Base-by-base conservation (phyloP, 2,113 vertebrate species). In the Hoplias malabaricus region DNA sequence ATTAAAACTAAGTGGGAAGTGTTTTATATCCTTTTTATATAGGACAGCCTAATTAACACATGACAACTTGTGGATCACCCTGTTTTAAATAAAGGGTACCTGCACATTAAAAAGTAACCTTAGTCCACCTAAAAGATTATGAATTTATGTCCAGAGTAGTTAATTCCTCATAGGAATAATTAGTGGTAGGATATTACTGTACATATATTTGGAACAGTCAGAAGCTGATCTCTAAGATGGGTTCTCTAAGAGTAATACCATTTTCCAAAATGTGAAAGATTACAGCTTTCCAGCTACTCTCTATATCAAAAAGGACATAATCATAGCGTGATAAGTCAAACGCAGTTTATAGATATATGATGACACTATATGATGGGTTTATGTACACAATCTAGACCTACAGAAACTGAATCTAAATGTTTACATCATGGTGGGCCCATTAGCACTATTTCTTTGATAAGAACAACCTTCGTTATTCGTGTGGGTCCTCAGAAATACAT, bases 41-140 rank as follows among this genome's bases (percentile, higher is more conserved):
- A 61, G 76, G 80, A 80, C 73, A 78, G 57, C 69, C 75, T 84
- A 86, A 86, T 84, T 79, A 84, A 76, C 71, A 73, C 82, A 80
- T 73, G 71, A 80, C 48, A 67, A 76, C 81, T 80, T 78, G 73
- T 72, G 69, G 62, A 38, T 69, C 74, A 73, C 53, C 38, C 70
- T 38, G 29, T 81, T 53, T 80, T 62, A 83, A 78, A 80, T 77
- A 78, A 66, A 77, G 43, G 25, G 38, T 75, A 69, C 40, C 63
- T 61, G 25, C 57, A 36, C 59, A 70, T 73, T 81, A 76, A 77
- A 74, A n/a, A 69, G 56, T 50, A 76, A 73, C 38, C 61, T 63
- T 77, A 72, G 63, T 78, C 40, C 66, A 46, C 12, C 36, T 68
- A 21, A 72, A 67, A 57, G 66, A 70, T 69, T 43, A 71, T 29